Conservation (phyloP, 2,888 invertebrate genomes). For the Chironomus riparius region DNA sequence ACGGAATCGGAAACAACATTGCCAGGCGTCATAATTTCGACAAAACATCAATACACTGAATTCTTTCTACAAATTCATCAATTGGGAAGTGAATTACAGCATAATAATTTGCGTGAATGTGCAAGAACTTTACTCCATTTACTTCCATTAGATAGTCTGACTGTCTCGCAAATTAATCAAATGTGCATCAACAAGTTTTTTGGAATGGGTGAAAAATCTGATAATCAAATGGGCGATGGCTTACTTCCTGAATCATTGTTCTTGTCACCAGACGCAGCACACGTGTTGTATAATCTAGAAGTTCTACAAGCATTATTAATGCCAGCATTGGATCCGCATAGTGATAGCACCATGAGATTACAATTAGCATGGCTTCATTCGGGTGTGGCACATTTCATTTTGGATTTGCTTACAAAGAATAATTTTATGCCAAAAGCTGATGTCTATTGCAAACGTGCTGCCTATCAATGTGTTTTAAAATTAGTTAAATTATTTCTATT, state of each 20-base stretch:
- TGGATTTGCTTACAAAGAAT: constrained; percentile 76
- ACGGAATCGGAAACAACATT: constrained; percentile 78
- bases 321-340: constrained; percentile 75
- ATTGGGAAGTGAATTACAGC: constrained; percentile 71
- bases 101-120: constrained; percentile 73
- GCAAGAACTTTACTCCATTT: constrained; percentile 38
- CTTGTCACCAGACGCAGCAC: constrained; percentile 61
- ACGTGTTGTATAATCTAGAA: constrained; percentile 66
- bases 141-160: constrained; percentile 43
- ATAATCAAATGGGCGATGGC: background rate
- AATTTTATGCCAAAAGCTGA: constrained; percentile 74
- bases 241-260: constrained; percentile 53
- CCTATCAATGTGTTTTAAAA: constrained; percentile 79
- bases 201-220: no score
- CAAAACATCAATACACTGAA: constrained; percentile 64
- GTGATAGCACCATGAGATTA: constrained; percentile 53
- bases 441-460: constrained; percentile 64
- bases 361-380: constrained; percentile 55
- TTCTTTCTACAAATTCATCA: constrained; percentile 83
- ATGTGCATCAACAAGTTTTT: constrained; percentile 34
- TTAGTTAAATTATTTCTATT: constrained; percentile 82
- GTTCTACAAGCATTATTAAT: constrained; percentile 84
- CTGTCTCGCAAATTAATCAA: constrained; percentile 40
- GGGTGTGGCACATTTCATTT: constrained; percentile 52
- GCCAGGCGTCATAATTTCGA: constrained; percentile 87